Evolutionary conservation across 2,888 invertebrate genomes (phyloP).

Genomic region (Ochropacha duplaris): DNA sequence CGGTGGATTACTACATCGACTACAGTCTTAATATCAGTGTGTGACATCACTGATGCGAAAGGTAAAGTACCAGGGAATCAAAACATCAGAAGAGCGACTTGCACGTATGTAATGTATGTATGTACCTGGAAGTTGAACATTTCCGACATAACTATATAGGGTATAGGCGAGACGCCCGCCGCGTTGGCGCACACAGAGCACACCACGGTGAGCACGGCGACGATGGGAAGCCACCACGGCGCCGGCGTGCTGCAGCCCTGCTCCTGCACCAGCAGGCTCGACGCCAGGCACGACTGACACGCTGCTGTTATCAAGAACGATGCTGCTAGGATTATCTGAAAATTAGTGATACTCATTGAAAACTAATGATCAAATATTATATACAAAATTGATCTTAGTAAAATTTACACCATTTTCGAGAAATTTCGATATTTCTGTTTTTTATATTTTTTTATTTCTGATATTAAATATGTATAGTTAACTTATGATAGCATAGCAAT

Average conservation of each 20-base stretch:
- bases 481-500: no score
- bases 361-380: no score
- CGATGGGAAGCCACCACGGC: conserved; percentile 45
- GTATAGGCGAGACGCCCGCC: conserved; percentile 43
- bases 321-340: conserved; percentile 39
- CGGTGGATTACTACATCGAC: no score
- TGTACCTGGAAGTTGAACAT: conserved; percentile 58
- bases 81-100: conserved; percentile 14
- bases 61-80: conserved; percentile 34
- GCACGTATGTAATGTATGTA: no score
- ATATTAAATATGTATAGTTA: no score
- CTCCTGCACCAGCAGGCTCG: conserved; percentile 28
- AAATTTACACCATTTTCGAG: no score
- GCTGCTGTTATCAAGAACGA: conserved; percentile 28
- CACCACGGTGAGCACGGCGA: conserved; percentile 38
- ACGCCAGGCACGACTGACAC: conserved; percentile 32
- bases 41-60: conserved; percentile 12
- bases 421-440: no score
- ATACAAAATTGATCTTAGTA: no score
- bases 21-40: neutral
- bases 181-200: conserved; percentile 39
- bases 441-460: no score
- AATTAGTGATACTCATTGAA: conserved; percentile 2
- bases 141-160: conserved; percentile 54
- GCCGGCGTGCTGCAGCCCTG: conserved; percentile 29